These are phyloP conservation scores for Suricata suricatta DNA, from an alignment of 2,113 vertebrate genomes.

Conservation along the genomic window DNA sequence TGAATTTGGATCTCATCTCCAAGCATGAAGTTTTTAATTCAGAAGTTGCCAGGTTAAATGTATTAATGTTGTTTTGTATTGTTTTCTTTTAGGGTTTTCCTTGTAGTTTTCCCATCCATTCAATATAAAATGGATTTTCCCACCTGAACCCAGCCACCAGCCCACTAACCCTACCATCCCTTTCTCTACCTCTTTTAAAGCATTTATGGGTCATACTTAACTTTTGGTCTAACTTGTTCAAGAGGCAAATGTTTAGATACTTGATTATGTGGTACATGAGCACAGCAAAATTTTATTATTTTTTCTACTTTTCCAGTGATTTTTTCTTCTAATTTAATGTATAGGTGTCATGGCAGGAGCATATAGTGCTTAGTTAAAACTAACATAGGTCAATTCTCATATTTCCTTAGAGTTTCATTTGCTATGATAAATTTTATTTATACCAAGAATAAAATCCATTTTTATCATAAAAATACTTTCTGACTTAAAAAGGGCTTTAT, in stretches of 20 bases:
- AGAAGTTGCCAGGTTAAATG: neutral
- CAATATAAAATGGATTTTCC: neutral
- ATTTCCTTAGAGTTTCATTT: neutral
- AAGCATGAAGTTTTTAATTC: conserved; percentile 1
- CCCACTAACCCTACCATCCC: neutral
- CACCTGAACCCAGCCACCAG: neutral
- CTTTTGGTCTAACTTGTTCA: neutral
- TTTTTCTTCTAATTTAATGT: neutral
- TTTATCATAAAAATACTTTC: conserved; percentile 12
- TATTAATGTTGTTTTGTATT: neutral
- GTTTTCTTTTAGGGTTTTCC: neutral
- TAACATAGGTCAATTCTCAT: neutral
- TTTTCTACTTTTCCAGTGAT: neutral
- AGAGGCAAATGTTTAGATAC: conserved; percentile 3
- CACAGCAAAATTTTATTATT: neutral
- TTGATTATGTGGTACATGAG: neutral
- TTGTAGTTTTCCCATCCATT: neutral
- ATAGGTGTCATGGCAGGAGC: neutral
- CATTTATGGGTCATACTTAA: neutral
- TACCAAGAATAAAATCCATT: neutral
- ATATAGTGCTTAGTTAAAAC: neutral
- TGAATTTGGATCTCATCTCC: neutral
- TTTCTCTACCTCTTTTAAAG: neutral
- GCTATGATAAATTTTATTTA: neutral
- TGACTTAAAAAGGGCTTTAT: neutral